Evolutionary conservation across 1,140 invertebrate species (phyloP), one percentile per base, ranked within the genome.

Genomic region (Neuroterus valhalla): DNA sequence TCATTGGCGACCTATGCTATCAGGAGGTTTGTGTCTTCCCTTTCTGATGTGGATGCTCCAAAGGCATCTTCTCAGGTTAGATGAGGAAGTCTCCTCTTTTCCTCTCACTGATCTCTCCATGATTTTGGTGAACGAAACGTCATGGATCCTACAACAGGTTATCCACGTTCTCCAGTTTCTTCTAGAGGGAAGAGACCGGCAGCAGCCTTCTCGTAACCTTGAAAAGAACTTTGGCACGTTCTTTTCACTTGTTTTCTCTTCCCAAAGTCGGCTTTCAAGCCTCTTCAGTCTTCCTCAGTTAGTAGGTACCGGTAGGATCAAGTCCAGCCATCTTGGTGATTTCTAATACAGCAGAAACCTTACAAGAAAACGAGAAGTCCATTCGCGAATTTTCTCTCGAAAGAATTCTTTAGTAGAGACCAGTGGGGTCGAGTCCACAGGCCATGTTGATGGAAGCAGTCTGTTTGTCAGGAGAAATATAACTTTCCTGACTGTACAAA

Each of bases 41-140:
- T 90, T 90, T n/a, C 89, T 85, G 79, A 89, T 89, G 79, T 89
- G 84, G 76, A 90, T 89, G 83, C 85, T 89, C 89, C 89, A 90
- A 38, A 78, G 78, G 78, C 80, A 87, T 89, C 88, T 89, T 74
- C 88, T 84, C 52, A 89, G 77, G 77, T 89, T 89, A 17, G 88
- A 83, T 52, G 87, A 88, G 15, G 89, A 89, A n/a, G 80, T 87
- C 72, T 89, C 87, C 70, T 89, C 87, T 77, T 81, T 83, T 68
- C 88, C 87, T 78, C 88, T 84, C 70, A 82, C 80, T 81, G 81
- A 75, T 74, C 77, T 78, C 70, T 75, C 72, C 75, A 78, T 77
- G 73, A 68, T 77, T 81, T 76, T 74, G 74, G 68, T 71, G 66
- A 73, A 42, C 55, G 68, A 68, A 52, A 77, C 68, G 23, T 68